Base-by-base conservation (phyloP, 1,140 invertebrate genomes). In the Drosophila yakuba region DNA sequence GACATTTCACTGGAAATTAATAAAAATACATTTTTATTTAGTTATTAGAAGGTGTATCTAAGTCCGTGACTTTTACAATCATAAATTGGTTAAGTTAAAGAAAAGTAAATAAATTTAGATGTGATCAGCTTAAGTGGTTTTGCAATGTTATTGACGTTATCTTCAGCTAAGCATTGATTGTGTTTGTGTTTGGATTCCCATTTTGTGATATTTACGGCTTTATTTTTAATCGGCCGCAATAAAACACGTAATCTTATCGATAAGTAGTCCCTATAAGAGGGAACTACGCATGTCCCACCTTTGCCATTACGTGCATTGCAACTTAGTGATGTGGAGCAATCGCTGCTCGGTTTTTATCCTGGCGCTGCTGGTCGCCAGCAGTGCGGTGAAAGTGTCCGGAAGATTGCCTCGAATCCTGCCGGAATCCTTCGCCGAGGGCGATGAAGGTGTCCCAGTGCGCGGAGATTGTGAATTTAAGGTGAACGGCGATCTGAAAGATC, bases 401-500 rank as follows among this genome's bases (percentile, higher is more conserved):
- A 50, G 72, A 4, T 35, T 86, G 47, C 52, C 75, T 1, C 77
- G 83, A 36, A 45, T 88, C 3, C 39, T 89, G 32, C 72, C 83
- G 4, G 28, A 75, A 15, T 17, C 52, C 15, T n/a, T 63, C 3
- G 78, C 44, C 14, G 76, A 89, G 2, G 83, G 50, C 28, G 80
- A 88, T 5, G 64, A 67, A 20, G 85, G 85, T 36, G 85, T 90
- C 0, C 36, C 50, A 0, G 81, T 90, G 15, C 39, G 44, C 15
- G 90, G 90, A 1, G 88, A 91, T 25, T 92, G 91, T 47, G 74
- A 90, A 23, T 92, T 91, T 59, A 69, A 48, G 11, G 73, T 92
- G 0, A 92, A 86, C 38, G 84, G 90, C 0, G 91, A 91, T 61
- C 85, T 92, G 4, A 86, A 68, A 14, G 91, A 90, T 71, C 91